Conservation (phyloP, 2,888 invertebrate genomes). For the Mythimna albipuncta region DNA sequence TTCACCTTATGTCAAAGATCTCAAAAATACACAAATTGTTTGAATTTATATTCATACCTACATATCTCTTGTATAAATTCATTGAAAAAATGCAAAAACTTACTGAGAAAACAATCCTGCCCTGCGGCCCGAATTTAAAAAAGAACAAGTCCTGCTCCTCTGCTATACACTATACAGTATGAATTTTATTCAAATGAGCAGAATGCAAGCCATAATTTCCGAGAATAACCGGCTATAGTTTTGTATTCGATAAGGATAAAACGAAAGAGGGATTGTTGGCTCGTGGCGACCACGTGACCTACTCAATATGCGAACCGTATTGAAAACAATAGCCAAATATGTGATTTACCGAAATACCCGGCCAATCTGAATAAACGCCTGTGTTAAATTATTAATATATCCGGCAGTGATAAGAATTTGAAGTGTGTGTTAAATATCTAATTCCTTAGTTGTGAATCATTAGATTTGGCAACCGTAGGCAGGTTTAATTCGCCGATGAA, state of each 20-base stretch:
- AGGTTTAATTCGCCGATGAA: constrained; percentile 33
- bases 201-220: constrained; percentile 41
- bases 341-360: constrained; percentile 53
- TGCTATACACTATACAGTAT: background rate
- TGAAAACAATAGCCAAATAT: constrained; percentile 60
- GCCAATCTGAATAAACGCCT: constrained; percentile 46
- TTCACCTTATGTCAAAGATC: too few relatives aligned
- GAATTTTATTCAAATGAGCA: constrained; percentile 53
- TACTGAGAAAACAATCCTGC: background rate
- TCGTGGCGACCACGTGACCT: constrained; percentile 56
- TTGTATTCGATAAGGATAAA: constrained; percentile 55
- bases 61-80: background rate
- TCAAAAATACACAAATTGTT: background rate
- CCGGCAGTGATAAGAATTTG: constrained; percentile 32
- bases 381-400: constrained; percentile 46
- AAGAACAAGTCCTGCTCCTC: constrained; percentile 16
- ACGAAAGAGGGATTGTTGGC: constrained; percentile 54
- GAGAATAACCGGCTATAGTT: constrained; percentile 46
- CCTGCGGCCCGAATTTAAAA: constrained; percentile 19
- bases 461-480: constrained; percentile 35
- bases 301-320: constrained; percentile 52
- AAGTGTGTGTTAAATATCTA: constrained; percentile 10
- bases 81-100: background rate
- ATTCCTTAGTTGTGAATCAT: constrained; percentile 37
- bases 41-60: background rate